Conservation (phyloP, 2,888 invertebrate species). For the Drosophila anomelani region DNA sequence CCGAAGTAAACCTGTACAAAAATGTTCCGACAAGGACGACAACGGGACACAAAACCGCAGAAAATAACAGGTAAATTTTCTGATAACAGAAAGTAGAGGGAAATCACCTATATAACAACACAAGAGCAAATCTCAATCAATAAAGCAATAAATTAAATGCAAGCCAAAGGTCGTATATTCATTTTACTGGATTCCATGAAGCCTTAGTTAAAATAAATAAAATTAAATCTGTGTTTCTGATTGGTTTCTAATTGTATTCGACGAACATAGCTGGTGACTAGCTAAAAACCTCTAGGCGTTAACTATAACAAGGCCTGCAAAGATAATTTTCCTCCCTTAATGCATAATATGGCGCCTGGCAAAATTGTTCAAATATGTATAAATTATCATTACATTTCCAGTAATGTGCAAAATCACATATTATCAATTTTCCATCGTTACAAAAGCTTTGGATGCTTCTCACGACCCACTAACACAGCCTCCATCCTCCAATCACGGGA, state of each 20-base stretch:
- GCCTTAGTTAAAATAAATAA: background rate
- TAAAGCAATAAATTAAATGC: slow-evolving; percentile 20
- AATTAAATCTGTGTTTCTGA: background rate
- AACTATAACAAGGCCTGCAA: too few species aligned
- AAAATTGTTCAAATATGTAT: background rate
- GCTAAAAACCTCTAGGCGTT: background rate
- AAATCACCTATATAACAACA: background rate
- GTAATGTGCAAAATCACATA: slow-evolving; percentile 24
- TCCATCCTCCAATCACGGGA: background rate
- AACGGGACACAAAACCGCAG: slow-evolving; percentile 29
- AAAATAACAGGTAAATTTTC: slow-evolving; percentile 1
- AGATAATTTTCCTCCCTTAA: too few species aligned
- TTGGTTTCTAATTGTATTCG: background rate
- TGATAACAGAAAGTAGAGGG: background rate
- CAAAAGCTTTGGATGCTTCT: slow-evolving; percentile 8
- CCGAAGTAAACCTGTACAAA: slow-evolving; percentile 26
- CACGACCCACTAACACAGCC: slow-evolving; percentile 10
- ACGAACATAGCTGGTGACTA: background rate
- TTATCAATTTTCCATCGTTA: slow-evolving; percentile 27
- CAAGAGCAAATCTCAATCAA: slow-evolving; percentile 4
- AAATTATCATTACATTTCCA: background rate
- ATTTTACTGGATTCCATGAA: too few species aligned
- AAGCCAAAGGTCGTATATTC: background rate
- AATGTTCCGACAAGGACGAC: slow-evolving; percentile 19
- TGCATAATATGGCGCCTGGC: background rate